Base-by-base conservation (phyloP, 2,888 invertebrate genomes). In the Meliscaeva auricollis region DNA sequence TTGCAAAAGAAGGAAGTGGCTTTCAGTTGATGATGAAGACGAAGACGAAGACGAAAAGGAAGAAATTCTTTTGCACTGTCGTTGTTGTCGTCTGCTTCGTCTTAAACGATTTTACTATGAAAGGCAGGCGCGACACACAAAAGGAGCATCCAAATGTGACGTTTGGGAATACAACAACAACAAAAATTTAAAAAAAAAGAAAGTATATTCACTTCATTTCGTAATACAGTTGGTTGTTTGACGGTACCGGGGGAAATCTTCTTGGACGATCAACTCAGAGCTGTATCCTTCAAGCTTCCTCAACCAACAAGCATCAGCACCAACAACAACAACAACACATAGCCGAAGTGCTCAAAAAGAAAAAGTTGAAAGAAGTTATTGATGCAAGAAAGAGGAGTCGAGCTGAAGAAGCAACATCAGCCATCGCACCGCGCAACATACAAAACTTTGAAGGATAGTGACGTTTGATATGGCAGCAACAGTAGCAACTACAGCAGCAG, bases 221-320 rank as follows among this genome's bases (percentile, higher is more conserved):
- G 69, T 74, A 58, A 58, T 72, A 79, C 60, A 84, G 58, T 54
- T 68, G 46, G 79, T 79, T 84, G 79, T 75, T 79, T 72, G 75
- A 70, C 69, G 75, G 66, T 41, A 75, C 75, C 84, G 66, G 22
- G 79, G 84, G 84, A 84, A 84, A 84, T 84, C 84, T 79, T 79
- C 79, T 72, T 84, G 77, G 82, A 77, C 82, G 68, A 82, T 73
- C 82, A 73, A 70, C 69, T 38, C 3, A 26, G 20, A 35, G 58
- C 20, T 46, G 58, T 32, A 60, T 58, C 46, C 66, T 82, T 77
- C 66, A 66, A 66, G 66, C 50, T 52, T 68, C 60, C 50, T 76
- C 44, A 66, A 46, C 66, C 58, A 68, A 48, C 48, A 56, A 26
- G n/a, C 26, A 26, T 3, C 38, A n/a, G n/a, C n/a, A n/a, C 38